Base-by-base conservation (phyloP, 2,888 invertebrate genomes). In the Drosophila lutescens region DNA sequence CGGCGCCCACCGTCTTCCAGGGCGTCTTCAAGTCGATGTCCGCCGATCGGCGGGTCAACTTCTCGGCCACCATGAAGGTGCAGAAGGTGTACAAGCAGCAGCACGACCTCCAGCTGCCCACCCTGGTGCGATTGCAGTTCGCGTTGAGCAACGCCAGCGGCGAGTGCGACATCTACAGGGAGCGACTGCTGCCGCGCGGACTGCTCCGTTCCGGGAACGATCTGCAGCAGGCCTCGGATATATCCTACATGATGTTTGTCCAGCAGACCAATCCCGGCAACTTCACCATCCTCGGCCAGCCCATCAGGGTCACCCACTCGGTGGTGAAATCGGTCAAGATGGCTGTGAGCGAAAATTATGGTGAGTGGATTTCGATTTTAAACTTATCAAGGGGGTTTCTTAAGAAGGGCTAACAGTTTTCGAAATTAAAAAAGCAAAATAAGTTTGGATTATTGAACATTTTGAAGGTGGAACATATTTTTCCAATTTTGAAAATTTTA, bases 21-120 rank as follows among this genome's bases (percentile, higher is more conserved):
- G 95, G 95, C 70, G 94, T 94, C 88, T 95, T 94, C 66, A 92
- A 94, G 75, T 95, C 95, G 77, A 94, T 94, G 93, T 94, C 94
- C 78, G 92, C 93, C 58, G 92, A 93, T 79, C 93, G 94, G 54
- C 93, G 93, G 54, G 92, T 93, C 60, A 94, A 94, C 85, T 95
- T 95, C 91, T 94, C 94, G 74, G 95, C 94, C 78, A 94, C 95
- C 69, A 95, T 95, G 91, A 94, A 94, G 90, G 94, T 95, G 78
- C 93, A 93, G 79, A 93, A 94, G 75, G 93, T 94, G 76, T 94
- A 93, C 91, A 95, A 95, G 91, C 94, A 93, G 80, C 94, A 93
- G 77, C 88, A 92, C 74, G 92, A 93, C 46, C 88, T 88, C 58
- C 90, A 89, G 41, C 74, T 92, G 78, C 91, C 91, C 50, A 80